Conservation (phyloP, 2,888 invertebrate genomes). For the Pristionchus fissidentatus region DNA sequence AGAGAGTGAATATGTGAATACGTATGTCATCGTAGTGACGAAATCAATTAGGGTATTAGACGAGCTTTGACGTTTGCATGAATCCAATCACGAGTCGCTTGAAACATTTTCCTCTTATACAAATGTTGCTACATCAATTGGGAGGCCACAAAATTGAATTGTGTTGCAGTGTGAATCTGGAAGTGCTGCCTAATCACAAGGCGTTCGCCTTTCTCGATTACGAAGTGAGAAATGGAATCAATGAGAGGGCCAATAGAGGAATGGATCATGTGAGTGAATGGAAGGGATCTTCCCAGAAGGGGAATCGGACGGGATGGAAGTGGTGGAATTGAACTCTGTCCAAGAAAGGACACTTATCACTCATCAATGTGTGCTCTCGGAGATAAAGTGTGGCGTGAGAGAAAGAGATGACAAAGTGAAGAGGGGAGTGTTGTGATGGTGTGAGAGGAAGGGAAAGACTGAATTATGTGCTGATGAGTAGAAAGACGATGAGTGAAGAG, state of each 20-base stretch:
- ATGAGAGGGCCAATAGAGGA: not conserved
- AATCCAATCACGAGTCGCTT: too few species aligned
- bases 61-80: too few species aligned
- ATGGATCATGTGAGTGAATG: not conserved
- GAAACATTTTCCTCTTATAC: too few species aligned
- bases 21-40: too few species aligned
- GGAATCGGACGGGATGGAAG: too few species aligned
- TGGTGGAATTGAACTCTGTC: not conserved
- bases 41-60: too few species aligned
- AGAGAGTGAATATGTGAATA: too few species aligned
- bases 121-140: not conserved
- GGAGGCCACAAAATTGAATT: not conserved
- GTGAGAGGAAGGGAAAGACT: too few species aligned
- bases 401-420: not conserved
- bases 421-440: conserved; percentile 11
- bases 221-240: not conserved
- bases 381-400: conserved; percentile 34
- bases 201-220: not conserved
- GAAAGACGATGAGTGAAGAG: not conserved
- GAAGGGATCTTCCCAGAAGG: not conserved
- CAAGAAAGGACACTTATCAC: not conserved
- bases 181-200: conserved; percentile 14
- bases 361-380: not conserved
- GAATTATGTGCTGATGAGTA: not conserved
- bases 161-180: conserved; percentile 30